Evolutionary conservation across 2,888 invertebrate genomes (phyloP).

Genomic region (Nymphalis polychloros): DNA sequence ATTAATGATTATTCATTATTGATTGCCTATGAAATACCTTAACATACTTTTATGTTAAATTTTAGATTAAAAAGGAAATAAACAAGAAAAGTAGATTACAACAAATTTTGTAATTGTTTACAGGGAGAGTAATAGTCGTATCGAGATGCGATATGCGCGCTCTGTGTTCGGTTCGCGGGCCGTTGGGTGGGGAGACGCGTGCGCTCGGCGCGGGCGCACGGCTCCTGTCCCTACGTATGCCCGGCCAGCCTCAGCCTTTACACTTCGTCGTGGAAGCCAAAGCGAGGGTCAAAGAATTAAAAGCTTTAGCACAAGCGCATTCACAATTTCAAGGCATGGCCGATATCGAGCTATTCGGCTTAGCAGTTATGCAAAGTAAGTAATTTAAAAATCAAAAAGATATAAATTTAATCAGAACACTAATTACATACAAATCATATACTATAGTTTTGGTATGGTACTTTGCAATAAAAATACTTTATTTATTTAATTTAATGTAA

Average conservation of each 20-base stretch:
- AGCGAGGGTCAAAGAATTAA: conserved; percentile 91
- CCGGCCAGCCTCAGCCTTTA: conserved; percentile 76
- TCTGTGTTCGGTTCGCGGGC: conserved; percentile 92
- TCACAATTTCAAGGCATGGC: conserved; percentile 91
- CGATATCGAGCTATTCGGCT: conserved; percentile 92
- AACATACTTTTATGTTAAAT: background rate
- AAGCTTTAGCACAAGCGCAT: conserved; percentile 89
- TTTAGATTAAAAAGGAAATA: background rate
- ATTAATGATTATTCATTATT: background rate
- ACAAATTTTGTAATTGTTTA: conserved; percentile 45
- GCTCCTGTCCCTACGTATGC: conserved; percentile 84
- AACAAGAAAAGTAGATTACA: background rate
- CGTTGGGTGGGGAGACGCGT: conserved; percentile 89
- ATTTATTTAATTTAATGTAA: too few species aligned
- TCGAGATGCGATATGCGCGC: conserved; percentile 86
- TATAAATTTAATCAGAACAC: too few species aligned
- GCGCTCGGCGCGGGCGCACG: conserved; percentile 84
- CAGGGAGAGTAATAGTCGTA: conserved; percentile 75
- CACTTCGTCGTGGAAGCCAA: conserved; percentile 87
- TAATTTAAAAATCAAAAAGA: background rate
- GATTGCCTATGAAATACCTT: background rate
- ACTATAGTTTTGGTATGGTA: too few species aligned
- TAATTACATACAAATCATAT: too few species aligned
- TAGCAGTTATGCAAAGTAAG: conserved; percentile 91
- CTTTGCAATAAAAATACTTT: too few species aligned